These are phyloP conservation scores for Megamerina dolium DNA, from an alignment of 2,888 invertebrate genomes.

Conservation along the genomic window DNA sequence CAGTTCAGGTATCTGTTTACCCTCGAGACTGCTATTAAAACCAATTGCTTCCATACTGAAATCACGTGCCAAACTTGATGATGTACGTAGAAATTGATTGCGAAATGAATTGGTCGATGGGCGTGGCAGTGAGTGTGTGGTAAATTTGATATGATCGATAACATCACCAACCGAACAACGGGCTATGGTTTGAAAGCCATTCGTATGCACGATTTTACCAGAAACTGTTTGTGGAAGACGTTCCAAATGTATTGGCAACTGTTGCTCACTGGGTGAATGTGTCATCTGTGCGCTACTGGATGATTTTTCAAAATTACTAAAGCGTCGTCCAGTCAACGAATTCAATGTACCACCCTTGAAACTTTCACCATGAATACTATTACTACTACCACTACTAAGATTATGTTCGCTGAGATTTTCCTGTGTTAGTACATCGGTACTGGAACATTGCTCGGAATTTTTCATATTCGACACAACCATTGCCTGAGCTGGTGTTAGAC, in stretches of 20 bases:
- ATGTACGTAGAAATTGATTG: constrained; percentile 55
- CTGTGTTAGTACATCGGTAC: constrained; percentile 65
- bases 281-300: not conserved
- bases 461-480: constrained; percentile 35
- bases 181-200: constrained; percentile 45
- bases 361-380: constrained; percentile 9
- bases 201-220: constrained; percentile 24
- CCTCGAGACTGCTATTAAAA: constrained; percentile 55
- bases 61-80: constrained; percentile 34
- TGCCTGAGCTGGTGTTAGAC: constrained; percentile 61
- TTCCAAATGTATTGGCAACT: constrained; percentile 21
- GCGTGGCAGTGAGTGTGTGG: constrained; percentile 56
- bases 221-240: constrained; percentile 14
- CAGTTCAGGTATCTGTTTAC: constrained; percentile 53
- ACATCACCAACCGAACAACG: constrained; percentile 38
- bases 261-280: constrained; percentile 11
- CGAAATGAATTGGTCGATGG: constrained; percentile 48
- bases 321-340: constrained; percentile 18
- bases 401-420: constrained; percentile 6
- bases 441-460: constrained; percentile 58
- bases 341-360: no score
- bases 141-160: constrained; percentile 50
- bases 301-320: constrained; percentile 20
- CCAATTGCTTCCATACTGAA: constrained; percentile 47
- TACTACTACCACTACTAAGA: constrained; percentile 4